phyloP scores from a whole-genome alignment of 2,888 invertebrate species.

The Pandemis corylana region DNA sequence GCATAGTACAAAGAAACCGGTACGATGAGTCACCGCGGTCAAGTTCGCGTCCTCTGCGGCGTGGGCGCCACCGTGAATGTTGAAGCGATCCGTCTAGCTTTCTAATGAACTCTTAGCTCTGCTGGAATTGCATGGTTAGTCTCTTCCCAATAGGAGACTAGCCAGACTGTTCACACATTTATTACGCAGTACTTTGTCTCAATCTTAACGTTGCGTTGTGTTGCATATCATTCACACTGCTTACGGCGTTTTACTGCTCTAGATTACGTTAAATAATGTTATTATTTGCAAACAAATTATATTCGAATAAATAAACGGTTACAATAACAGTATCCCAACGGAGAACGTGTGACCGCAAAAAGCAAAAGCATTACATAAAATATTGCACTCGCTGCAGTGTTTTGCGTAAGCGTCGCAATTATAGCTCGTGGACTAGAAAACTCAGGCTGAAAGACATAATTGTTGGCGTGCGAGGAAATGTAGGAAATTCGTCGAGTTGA shows the following conservation, averaged over 20 bases:
- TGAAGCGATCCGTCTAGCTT: constrained; percentile 36
- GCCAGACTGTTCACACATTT: not conserved
- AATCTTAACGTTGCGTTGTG: not conserved
- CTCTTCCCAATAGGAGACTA: too few relatives aligned
- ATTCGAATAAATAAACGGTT: constrained; percentile 28
- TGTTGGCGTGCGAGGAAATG: constrained; percentile 25
- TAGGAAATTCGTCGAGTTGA: constrained; percentile 13
- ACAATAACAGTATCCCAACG: constrained; percentile 34
- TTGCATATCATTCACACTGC: not conserved
- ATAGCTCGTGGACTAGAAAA: constrained; percentile 55
- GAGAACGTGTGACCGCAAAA: constrained; percentile 52
- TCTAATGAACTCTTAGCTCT: constrained; percentile 31
- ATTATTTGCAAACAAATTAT: constrained; percentile 31
- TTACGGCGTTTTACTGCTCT: constrained; percentile 7
- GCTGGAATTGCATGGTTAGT: not conserved
- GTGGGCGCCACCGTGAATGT: constrained; percentile 35
- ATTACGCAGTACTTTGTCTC: constrained; percentile 1
- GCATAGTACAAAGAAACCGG: constrained; percentile 45
- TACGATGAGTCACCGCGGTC: constrained; percentile 47
- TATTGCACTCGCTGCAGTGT: constrained; percentile 48
- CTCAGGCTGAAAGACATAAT: constrained; percentile 43
- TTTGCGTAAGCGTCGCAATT: constrained; percentile 51
- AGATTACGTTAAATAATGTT: constrained; percentile 21
- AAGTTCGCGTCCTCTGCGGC: constrained; percentile 44
- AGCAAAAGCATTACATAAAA: constrained; percentile 56